Percentiles rank a stretch among this genome's conserved stretches.
Conservation (phyloP, 1,140 invertebrate genomes). For the Cardiocondyla obscurior region DNA sequence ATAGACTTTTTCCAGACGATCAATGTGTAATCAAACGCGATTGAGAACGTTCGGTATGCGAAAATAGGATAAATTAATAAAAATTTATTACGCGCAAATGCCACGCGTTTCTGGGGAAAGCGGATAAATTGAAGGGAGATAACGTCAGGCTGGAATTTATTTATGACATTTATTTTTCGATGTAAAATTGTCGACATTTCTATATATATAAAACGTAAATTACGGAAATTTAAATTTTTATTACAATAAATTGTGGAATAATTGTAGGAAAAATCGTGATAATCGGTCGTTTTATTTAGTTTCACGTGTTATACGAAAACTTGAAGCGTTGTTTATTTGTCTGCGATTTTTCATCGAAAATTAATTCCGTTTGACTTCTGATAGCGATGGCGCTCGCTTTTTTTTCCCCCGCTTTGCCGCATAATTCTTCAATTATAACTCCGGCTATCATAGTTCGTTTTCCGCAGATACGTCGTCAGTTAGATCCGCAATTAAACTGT, state of each 20-base stretch:
- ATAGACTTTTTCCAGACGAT: conserved; percentile 9
- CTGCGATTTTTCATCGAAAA: not conserved
- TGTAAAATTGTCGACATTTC: not conserved
- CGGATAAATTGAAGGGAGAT: not conserved
- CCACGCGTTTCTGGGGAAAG: not conserved
- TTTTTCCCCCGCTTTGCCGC: not conserved
- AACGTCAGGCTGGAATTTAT: not conserved
- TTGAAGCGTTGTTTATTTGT: not conserved
- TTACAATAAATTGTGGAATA: not conserved
- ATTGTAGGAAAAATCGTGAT: not conserved
- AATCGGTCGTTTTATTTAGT: not conserved
- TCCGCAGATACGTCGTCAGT: not conserved
- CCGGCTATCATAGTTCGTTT: not conserved
- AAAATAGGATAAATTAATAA: not conserved
- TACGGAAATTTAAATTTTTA: not conserved
- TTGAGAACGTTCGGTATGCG: not conserved
- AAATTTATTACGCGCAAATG: not conserved
- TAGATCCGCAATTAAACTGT: conserved; percentile 42
- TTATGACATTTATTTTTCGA: not conserved
- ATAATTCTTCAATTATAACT: conserved; percentile 39
- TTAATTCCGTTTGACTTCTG: not conserved
- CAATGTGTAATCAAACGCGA: conserved; percentile 7
- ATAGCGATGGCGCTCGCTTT: not conserved
- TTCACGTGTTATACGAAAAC: not conserved
- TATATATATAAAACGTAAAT: not conserved